Evolutionary conservation across 1,140 invertebrate genomes (phyloP), one percentile per base, ranked within the genome.

Genomic region (Aricia agestis): DNA sequence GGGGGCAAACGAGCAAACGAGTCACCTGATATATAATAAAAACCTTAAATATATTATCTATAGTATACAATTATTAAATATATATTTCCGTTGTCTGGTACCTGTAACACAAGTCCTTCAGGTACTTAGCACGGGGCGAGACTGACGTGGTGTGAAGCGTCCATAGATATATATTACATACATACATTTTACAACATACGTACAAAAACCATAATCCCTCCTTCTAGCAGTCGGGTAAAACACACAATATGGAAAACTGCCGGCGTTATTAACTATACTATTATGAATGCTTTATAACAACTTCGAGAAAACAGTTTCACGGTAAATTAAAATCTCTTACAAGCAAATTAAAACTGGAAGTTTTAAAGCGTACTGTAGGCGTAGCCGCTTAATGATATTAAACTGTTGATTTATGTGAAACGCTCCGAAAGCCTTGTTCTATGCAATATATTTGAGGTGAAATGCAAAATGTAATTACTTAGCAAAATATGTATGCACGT

Each of bases 291-390:
- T 82, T 84, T 84, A 87, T 81, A 82, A 81, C 78, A 83, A 85
- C 76, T 87, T 83, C 77, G 76, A 79, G 79, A 77, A 82, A 86
- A 79, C 81, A 82, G 82, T 87, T 83, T 82, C 75, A 74, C 76
- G 82, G 80, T 86, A 87, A 89, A 87, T 89, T 84, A 87, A 89
- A 87, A 87, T 80, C 82, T 84, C 80, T 86, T 78, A 79, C 79
- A 76, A 76, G 82, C 80, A 81, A 87, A 86, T 89, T 89, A 89
- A 88, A 87, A 83, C 72, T 72, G 76, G 76, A 85, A 87, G 82
- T 87, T 89, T 85, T 83, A 82, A 82, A 84, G 82, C 85, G 78
- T 81, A 83, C 84, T 86, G 83, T 89, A 85, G 86, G 81, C 82
- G 77, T 78, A 82, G 78, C 78, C 79, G 84, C 81, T 82, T 86